These are phyloP conservation scores for Acronicta psi DNA, from an alignment of 2,888 invertebrate species.

Conservation along the genomic window DNA sequence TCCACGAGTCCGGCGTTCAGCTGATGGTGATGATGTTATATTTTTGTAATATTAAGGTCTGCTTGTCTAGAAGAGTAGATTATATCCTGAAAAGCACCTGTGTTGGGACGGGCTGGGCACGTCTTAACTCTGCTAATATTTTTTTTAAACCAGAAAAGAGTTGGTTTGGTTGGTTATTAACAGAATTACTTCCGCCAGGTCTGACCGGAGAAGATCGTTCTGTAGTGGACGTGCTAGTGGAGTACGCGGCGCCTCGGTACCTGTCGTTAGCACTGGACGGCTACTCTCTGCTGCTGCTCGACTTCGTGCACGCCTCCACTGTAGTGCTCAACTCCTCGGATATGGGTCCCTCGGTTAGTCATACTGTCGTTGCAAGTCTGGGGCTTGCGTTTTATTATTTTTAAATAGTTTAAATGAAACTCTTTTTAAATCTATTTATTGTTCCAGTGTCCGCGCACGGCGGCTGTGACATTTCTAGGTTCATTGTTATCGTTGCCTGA, in stretches of 20 bases:
- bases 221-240: conserved; percentile 93
- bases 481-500: conserved; percentile 95
- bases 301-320: conserved; percentile 97
- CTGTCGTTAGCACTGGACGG: conserved; percentile 96
- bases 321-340: conserved; percentile 95
- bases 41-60: no score
- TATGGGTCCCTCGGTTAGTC: conserved; percentile 88
- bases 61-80: no score
- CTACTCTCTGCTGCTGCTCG: conserved; percentile 94
- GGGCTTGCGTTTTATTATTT: no score
- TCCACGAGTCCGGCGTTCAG: no score
- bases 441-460: conserved; percentile 94
- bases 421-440: no score
- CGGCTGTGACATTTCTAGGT: conserved; percentile 96
- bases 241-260: conserved; percentile 95
- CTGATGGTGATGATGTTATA: no score
- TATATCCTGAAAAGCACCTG: no score
- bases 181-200: conserved; percentile 71
- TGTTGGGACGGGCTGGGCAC: no score
- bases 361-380: background rate
- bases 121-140: no score
- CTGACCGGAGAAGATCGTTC: conserved; percentile 92
- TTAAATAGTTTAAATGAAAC: no score
- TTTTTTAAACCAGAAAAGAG: no score
- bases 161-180: no score